These are phyloP conservation scores for Pristionchus exspectatus DNA, from an alignment of 2,888 invertebrate species.

Conservation along the genomic window DNA sequence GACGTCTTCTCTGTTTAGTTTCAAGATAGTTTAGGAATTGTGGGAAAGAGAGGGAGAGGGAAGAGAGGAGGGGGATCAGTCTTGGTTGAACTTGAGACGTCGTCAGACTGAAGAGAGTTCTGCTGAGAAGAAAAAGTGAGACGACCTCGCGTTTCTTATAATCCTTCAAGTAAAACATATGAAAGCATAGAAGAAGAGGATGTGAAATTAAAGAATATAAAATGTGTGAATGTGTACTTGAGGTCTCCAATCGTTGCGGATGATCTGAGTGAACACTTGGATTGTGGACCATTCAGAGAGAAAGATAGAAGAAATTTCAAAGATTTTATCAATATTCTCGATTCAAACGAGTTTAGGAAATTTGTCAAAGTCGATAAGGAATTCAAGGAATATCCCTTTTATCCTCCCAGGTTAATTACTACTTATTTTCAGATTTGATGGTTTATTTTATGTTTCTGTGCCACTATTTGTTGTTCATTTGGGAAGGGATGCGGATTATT, in stretches of 20 bases:
- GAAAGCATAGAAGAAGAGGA: background rate
- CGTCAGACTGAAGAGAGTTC: background rate
- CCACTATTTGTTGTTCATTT: too few relatives aligned
- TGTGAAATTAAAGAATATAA: too few relatives aligned
- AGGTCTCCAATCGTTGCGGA: conserved; percentile 62
- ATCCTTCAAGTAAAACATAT: background rate
- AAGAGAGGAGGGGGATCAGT: background rate
- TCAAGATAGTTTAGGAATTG: background rate
- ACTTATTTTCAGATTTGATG: background rate
- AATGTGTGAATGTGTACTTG: background rate
- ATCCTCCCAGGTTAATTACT: conserved; percentile 20
- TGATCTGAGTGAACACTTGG: background rate
- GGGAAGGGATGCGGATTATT: too few relatives aligned
- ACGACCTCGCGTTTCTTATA: background rate
- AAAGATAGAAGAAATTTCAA: conserved; percentile 47
- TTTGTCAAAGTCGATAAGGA: conserved; percentile 35
- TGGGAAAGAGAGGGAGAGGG: background rate
- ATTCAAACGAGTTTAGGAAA: background rate
- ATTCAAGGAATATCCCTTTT: background rate
- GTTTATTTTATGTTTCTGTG: too few relatives aligned
- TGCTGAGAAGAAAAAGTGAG: background rate
- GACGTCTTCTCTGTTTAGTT: background rate
- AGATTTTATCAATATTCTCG: background rate
- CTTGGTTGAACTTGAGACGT: background rate
- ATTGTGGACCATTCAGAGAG: conserved; percentile 46